Percentiles rank a stretch among this genome's conserved stretches.
Conservation (phyloP, 2,888 invertebrate species). For the Gastrophysa polygoni region DNA sequence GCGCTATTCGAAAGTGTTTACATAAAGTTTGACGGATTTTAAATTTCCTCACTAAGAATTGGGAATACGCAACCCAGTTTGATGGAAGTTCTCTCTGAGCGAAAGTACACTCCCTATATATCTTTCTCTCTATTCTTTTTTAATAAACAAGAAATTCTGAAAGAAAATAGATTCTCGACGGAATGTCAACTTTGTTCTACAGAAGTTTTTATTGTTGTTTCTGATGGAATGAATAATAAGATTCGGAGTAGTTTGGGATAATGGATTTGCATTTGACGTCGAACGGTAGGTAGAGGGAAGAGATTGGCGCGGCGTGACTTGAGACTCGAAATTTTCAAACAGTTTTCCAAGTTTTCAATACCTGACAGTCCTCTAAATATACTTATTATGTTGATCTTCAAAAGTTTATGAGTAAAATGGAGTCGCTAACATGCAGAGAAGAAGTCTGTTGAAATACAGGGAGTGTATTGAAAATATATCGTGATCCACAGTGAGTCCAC, state of each 20-base stretch:
- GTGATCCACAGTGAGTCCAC: too few relatives aligned
- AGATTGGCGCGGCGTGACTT: not conserved
- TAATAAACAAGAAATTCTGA: slow-evolving; percentile 30
- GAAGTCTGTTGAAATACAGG: too few relatives aligned
- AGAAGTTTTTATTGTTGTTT: slow-evolving; percentile 18
- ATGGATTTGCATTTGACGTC: slow-evolving; percentile 9
- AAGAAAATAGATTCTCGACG: slow-evolving; percentile 20
- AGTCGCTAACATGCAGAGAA: not conserved
- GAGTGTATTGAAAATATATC: too few relatives aligned
- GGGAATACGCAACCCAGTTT: slow-evolving; percentile 33
- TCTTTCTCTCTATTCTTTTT: slow-evolving; percentile 14
- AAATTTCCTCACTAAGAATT: slow-evolving; percentile 30
- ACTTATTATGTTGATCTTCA: too few relatives aligned
- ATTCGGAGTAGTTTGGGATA: slow-evolving; percentile 21
- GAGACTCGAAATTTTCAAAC: not conserved
- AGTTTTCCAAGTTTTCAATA: not conserved
- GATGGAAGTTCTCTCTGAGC: slow-evolving; percentile 20
- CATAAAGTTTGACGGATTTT: slow-evolving; percentile 33
- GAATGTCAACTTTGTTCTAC: slow-evolving; percentile 14
- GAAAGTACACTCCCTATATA: not conserved
- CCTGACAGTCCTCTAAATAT: not conserved
- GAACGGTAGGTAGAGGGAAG: slow-evolving; percentile 11
- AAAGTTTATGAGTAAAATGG: not conserved
- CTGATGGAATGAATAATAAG: slow-evolving; percentile 19
- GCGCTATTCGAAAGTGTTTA: slow-evolving; percentile 32